Conservation (phyloP, 1,140 invertebrate genomes). For the Apis laboriosa region DNA sequence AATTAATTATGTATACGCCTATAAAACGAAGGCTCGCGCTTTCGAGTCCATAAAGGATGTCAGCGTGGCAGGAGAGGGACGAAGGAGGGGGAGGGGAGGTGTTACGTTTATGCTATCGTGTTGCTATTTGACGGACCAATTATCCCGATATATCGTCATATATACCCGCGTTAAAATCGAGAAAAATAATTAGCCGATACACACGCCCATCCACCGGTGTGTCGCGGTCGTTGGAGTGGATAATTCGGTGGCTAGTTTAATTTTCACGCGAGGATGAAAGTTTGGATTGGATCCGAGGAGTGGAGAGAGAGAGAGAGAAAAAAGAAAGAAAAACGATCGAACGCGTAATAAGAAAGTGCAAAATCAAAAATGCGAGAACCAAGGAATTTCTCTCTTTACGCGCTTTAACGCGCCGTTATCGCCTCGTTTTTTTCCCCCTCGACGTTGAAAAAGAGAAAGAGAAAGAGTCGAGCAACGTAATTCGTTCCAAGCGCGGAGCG, state of each 20-base stretch:
- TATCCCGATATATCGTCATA: constrained; percentile 42
- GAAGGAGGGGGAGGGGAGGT: background rate
- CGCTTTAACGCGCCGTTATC: background rate
- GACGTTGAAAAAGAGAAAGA: background rate
- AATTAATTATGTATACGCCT: constrained; percentile 69
- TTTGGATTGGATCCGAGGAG: background rate
- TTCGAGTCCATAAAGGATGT: constrained; percentile 63
- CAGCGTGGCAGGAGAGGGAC: background rate
- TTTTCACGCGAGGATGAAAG: background rate
- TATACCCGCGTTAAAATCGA: constrained; percentile 37
- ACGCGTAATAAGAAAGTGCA: no score
- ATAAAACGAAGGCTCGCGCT: constrained; percentile 64
- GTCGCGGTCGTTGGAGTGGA: background rate
- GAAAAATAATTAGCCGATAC: background rate
- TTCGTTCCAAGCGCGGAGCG: constrained; percentile 2
- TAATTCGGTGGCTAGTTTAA: background rate
- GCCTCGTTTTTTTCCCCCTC: background rate
- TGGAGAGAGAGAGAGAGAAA: no score
- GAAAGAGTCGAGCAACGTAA: background rate
- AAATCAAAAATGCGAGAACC: no score
- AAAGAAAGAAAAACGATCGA: no score
- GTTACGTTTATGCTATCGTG: constrained; percentile 59
- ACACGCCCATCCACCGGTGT: background rate
- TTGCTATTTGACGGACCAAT: constrained; percentile 57
- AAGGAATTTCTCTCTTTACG: no score